These are phyloP conservation scores for Chymomyza procnemis DNA, from an alignment of 2,888 invertebrate species.

Conservation along the genomic window DNA sequence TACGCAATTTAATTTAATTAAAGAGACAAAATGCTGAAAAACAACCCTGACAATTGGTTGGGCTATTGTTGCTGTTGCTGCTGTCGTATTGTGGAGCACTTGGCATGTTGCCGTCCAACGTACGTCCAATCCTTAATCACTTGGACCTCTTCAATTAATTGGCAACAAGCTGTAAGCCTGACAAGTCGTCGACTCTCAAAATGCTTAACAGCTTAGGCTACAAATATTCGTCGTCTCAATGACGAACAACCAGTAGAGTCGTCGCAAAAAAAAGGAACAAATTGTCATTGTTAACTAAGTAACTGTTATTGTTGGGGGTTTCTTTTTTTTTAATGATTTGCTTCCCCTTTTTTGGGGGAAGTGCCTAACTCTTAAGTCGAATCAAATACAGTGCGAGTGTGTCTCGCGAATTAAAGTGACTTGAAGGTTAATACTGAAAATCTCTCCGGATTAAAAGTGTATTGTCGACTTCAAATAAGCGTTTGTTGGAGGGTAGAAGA, in stretches of 20 bases:
- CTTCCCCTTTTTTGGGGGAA: conserved; percentile 3
- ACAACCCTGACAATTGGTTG: background rate
- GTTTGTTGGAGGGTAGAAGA: conserved; percentile 31
- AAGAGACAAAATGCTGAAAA: conserved; percentile 37
- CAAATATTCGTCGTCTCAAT: conserved; percentile 2
- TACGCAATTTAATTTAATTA: conserved; percentile 73
- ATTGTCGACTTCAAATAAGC: background rate
- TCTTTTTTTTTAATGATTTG: conserved; percentile 37
- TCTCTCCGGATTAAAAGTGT: too few relatives aligned
- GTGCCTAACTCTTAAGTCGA: conserved; percentile 1
- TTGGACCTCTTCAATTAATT: conserved; percentile 70
- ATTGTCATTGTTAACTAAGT: conserved; percentile 42
- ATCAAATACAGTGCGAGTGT: conserved; percentile 25
- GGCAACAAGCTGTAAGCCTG: conserved; percentile 66
- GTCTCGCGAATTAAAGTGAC: background rate
- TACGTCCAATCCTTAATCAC: conserved; percentile 53
- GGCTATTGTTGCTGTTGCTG: background rate
- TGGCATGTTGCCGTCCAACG: background rate
- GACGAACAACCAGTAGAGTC: conserved; percentile 39
- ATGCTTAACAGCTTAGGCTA: conserved; percentile 26
- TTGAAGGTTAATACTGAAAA: background rate
- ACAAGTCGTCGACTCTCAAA: conserved; percentile 51
- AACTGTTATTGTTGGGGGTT: conserved; percentile 15
- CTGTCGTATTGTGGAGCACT: background rate
- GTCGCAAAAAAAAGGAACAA: conserved; percentile 44